Evolutionary conservation across 2,797 vertebrate species (phyloP).

Genomic region (Hemitrygon akajei): DNA sequence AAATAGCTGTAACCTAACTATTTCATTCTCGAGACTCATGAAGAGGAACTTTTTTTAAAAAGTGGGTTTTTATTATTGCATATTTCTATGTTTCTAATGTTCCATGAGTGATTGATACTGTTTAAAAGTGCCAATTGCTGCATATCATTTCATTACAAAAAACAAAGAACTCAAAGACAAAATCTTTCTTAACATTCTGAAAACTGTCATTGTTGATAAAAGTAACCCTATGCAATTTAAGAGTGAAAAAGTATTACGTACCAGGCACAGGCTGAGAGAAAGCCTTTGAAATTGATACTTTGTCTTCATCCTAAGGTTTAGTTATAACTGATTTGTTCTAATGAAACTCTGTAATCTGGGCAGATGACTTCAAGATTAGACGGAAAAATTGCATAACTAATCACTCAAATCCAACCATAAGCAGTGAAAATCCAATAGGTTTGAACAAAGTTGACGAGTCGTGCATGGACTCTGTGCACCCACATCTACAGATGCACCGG

Average conservation of each 20-base stretch:
- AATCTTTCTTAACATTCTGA: conserved; percentile 2
- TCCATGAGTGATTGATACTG: not conserved
- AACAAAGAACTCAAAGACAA: not conserved
- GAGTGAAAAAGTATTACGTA: not conserved
- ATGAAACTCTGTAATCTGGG: not conserved
- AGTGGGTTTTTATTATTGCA: not conserved
- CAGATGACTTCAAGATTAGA: not conserved
- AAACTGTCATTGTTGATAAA: not conserved
- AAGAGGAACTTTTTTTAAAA: conserved; percentile 7
- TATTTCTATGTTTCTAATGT: not conserved
- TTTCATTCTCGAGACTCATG: not conserved
- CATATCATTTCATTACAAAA: not conserved
- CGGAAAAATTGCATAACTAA: not conserved
- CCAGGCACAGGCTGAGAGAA: not conserved
- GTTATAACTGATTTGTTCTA: no score
- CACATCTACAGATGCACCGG: not conserved
- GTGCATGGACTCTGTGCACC: no score
- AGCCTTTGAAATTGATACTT: not conserved
- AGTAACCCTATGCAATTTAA: not conserved
- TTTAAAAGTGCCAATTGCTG: not conserved
- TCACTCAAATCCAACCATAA: not conserved
- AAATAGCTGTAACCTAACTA: not conserved
- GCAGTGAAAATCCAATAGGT: not conserved
- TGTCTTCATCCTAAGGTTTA: not conserved
- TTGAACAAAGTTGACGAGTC: not conserved